Conservation (phyloP, 2,113 vertebrate species). For the Laterallus jamaicensis region DNA sequence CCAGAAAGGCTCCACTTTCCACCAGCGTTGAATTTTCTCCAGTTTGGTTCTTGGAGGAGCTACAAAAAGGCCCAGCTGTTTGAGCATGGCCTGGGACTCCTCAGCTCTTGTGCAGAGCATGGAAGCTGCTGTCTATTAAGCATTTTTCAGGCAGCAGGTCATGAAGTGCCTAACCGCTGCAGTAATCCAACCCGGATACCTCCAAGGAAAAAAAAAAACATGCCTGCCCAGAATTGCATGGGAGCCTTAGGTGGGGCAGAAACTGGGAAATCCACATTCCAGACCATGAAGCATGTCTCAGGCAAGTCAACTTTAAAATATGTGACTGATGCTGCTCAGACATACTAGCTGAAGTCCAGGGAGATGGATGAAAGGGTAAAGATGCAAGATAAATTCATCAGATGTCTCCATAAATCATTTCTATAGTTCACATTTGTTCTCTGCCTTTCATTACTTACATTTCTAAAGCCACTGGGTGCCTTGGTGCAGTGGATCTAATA, state of each 20-base stretch:
- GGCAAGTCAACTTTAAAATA: background rate
- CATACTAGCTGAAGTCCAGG: background rate
- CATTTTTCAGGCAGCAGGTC: background rate
- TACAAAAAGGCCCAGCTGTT: background rate
- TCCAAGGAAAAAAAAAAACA: background rate
- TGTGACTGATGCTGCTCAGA: slow-evolving; percentile 2
- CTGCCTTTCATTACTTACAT: slow-evolving; percentile 54
- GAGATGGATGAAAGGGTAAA: slow-evolving; percentile 50
- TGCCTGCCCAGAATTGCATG: background rate
- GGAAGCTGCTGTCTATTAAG: background rate
- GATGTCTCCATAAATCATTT: slow-evolving; percentile 59
- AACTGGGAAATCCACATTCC: slow-evolving; percentile 47
- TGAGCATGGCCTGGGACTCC: background rate
- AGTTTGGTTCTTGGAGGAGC: background rate
- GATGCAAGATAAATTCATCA: slow-evolving; percentile 56
- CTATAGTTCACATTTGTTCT: slow-evolving; percentile 40
- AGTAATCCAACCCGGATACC: background rate
- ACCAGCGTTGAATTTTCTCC: background rate
- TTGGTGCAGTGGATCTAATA: slow-evolving; percentile 39
- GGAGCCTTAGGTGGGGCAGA: background rate
- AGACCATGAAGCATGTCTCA: background rate
- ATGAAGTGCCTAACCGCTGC: background rate
- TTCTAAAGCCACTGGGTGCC: slow-evolving; percentile 47
- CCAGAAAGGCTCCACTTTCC: background rate
- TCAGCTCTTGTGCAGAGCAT: background rate